Evolutionary conservation across 2,888 invertebrate genomes (phyloP).

Genomic region (Matsumyia berberina): DNA sequence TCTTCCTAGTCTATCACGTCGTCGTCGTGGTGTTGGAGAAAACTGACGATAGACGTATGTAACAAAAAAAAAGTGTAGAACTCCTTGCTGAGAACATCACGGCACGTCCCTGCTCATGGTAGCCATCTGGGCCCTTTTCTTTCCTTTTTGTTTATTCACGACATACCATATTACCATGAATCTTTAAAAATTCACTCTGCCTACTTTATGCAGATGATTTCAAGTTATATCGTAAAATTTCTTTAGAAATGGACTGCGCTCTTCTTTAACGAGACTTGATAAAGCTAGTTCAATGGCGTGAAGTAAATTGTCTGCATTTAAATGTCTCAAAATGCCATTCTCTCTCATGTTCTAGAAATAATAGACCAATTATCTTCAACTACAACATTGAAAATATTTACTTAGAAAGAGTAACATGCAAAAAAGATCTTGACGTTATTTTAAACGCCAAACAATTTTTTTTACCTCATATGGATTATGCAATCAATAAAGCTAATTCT

Average conservation of each 20-base stretch:
- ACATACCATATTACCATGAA: too few relatives aligned
- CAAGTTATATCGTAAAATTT: neutral
- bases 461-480: neutral
- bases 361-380: neutral
- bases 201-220: neutral
- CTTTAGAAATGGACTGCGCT: neutral
- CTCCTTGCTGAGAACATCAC: too few relatives aligned
- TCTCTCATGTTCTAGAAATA: neutral
- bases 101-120: too few relatives aligned
- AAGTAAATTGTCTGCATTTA: too few relatives aligned
- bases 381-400: neutral
- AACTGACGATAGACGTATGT: too few relatives aligned
- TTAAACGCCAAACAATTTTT: neutral
- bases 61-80: too few relatives aligned
- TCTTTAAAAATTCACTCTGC: neutral
- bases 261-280: neutral
- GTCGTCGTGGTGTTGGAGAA: too few relatives aligned
- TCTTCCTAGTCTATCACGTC: too few relatives aligned
- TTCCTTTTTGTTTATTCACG: too few relatives aligned
- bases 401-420: neutral
- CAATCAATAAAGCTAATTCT: neutral
- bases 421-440: neutral
- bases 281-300: too few relatives aligned
- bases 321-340: neutral
- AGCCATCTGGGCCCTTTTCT: too few relatives aligned